phyloP scores from a whole-genome alignment of 1,140 invertebrate species.

The Pseudomyrmex dendroicus region DNA sequence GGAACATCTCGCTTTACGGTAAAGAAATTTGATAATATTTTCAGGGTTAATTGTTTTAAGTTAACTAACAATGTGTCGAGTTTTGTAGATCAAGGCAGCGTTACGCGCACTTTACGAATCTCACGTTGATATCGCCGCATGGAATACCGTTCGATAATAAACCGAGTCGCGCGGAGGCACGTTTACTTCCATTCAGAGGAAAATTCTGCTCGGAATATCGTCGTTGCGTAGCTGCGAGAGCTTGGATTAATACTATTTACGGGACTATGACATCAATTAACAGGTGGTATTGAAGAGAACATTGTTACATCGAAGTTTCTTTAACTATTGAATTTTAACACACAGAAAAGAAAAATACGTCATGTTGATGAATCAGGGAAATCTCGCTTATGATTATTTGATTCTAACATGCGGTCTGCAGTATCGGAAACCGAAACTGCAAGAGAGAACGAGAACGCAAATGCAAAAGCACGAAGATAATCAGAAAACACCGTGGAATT shows the following conservation, averaged over 20 bases:
- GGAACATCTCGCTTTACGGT: slow-evolving; percentile 88
- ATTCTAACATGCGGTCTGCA: slow-evolving; percentile 87
- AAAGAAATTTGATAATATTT: slow-evolving; percentile 29
- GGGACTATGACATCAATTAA: slow-evolving; percentile 86
- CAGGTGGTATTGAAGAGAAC: slow-evolving; percentile 81
- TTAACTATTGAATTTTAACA: background rate
- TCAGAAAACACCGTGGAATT: slow-evolving; percentile 83
- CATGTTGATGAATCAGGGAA: slow-evolving; percentile 84
- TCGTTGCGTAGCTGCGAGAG: slow-evolving; percentile 83
- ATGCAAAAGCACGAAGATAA: slow-evolving; percentile 70
- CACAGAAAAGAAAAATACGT: slow-evolving; percentile 86
- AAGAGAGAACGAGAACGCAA: slow-evolving; percentile 66
- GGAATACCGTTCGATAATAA: slow-evolving; percentile 86
- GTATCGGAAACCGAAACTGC: slow-evolving; percentile 86
- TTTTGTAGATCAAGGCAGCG: slow-evolving; percentile 44
- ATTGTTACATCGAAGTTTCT: slow-evolving; percentile 27
- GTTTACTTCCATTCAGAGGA: slow-evolving; percentile 84
- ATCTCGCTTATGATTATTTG: slow-evolving; percentile 87
- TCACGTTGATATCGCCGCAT: slow-evolving; percentile 88
- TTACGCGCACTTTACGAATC: slow-evolving; percentile 85
- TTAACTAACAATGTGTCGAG: background rate
- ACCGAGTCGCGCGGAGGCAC: slow-evolving; percentile 79
- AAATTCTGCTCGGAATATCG: slow-evolving; percentile 85
- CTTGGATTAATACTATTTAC: slow-evolving; percentile 86
- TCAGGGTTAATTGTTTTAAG: no score